Base-by-base conservation (phyloP, 2,888 invertebrate species). In the Alviniconcha strummeri region DNA sequence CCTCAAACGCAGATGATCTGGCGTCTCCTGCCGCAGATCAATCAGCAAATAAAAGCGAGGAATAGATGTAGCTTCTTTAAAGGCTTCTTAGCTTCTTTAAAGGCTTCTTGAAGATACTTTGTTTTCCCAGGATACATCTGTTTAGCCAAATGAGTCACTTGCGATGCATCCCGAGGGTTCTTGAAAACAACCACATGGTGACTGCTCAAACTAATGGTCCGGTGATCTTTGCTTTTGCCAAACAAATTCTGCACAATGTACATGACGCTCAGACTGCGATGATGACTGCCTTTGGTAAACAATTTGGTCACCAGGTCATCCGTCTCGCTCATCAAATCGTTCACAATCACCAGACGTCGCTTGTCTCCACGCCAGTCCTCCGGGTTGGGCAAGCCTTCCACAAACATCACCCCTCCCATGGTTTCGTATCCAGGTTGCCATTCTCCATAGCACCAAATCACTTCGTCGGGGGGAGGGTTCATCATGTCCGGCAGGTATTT, bases 311-410 rank as follows among this genome's bases (percentile, higher is more conserved):
- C 77, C 15, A 56, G 57, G 9, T 81, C 81, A n/a, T 75, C 80
- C 4, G 81, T 69, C 55, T 84, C 81, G 17, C 56, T 55, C 84
- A 84, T 84, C 56, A 72, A n/a, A 52, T 82, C 82, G 60, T 75
- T 54, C 4, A 81, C n/a, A n/a, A 81, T n/a, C 13, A 81, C 55
- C 19, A 81, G 15, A 4, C 71, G 55, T 17, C 69, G 5, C 19
- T 71, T 56, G 0, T 4, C 7, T 7, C 8, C 9, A 9, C 56
- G 56, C 76, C 19, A 56, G 4, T 56, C 13, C 9, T 60, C 36
- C 9, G 52, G 3, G n/a, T 77, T 57, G 8, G 76, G 76, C n/a
- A 84, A 19, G 9, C 84, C 84, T 76, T 84, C 84, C 4, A 76
- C 69, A 56, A 84, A 81, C 8, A 54, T 57, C 5, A 84, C 76